A percentile compares a stretch with the other conserved stretches of the same genome.
Conservation (phyloP, 2,113 vertebrate species). For the Xerus inauris region DNA sequence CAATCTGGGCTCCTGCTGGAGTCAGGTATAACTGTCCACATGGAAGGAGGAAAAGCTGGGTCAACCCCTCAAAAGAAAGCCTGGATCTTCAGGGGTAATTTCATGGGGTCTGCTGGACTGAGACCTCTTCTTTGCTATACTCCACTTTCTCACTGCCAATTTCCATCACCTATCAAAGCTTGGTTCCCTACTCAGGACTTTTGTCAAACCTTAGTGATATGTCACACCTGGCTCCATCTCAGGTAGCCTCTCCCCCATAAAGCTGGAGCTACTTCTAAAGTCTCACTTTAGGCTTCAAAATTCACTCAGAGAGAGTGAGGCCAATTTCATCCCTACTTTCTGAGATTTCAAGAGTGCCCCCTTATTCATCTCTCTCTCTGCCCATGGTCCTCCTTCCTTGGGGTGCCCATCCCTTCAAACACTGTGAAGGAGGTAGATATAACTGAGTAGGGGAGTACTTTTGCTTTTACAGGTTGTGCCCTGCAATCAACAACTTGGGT, state of each 20-base stretch:
- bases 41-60: background rate
- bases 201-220: background rate
- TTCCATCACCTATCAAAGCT: conserved; percentile 1
- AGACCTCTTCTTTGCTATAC: background rate
- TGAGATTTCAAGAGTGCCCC: background rate
- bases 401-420: background rate
- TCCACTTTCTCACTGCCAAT: background rate
- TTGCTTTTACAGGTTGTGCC: conserved; percentile 23
- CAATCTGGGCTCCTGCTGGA: background rate
- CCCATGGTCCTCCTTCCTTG: background rate
- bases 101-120: background rate
- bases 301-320: background rate
- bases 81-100: background rate
- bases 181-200: background rate
- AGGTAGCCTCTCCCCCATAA: background rate
- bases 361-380: conserved; percentile 9
- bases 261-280: background rate
- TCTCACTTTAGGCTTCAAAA: background rate
- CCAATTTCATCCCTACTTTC: background rate
- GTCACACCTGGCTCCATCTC: background rate
- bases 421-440: background rate
- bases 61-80: background rate
- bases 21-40: background rate
- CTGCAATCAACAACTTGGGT: background rate
- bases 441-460: background rate